Base-by-base conservation (phyloP, 1,140 invertebrate species). In the Orius laevigatus region DNA sequence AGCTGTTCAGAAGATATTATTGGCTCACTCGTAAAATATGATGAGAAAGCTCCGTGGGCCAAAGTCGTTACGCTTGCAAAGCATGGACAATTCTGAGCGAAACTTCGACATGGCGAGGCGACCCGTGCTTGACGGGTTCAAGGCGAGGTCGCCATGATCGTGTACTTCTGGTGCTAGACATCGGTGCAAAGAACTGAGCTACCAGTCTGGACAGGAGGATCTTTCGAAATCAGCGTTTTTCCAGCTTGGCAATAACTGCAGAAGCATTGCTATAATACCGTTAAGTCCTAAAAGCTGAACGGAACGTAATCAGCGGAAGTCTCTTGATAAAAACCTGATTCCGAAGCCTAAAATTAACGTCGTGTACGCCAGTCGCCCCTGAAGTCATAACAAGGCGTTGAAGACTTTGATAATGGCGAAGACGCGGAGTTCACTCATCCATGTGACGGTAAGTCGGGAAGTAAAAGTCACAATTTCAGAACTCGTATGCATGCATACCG, bases 361-460 rank as follows among this genome's bases (percentile, higher is more conserved):
- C 90, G 63, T 97, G 89, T 58, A n/a, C 94, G 70, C 94, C 94
- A 98, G 56, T 94, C 87, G 11, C n/a, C n/a, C n/a, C 89, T 80
- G 62, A 97, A 97, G 65, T 98, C 14, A 89, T 75, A 6, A 97
- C 84, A 10, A 99, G 70, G 50, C 89, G 95, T 63, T 98, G 93
- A 1, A 99, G 68, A 57, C 92, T 92, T 63, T 97, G 90, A 67
- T 91, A 95, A 2, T n/a, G n/a, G 95, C 91, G 40, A 98, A 67
- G 0, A 76, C 84, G 14, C 84, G 71, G n/a, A 91, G 63, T 64
- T 91, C 86, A n/a, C 62, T 90, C 86, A 55, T 91, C 85, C 79
- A 90, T 86, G 57, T 91, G 85, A 97, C 84, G 0, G 93, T 98
- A 5, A 98, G 72, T 10, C 95, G 70, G 6, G 79, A 72, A 0